Percentiles rank a stretch among this genome's conserved stretches.
phyloP scores from a whole-genome alignment of 1,140 invertebrate species.

The Leptopilina boulardi region DNA sequence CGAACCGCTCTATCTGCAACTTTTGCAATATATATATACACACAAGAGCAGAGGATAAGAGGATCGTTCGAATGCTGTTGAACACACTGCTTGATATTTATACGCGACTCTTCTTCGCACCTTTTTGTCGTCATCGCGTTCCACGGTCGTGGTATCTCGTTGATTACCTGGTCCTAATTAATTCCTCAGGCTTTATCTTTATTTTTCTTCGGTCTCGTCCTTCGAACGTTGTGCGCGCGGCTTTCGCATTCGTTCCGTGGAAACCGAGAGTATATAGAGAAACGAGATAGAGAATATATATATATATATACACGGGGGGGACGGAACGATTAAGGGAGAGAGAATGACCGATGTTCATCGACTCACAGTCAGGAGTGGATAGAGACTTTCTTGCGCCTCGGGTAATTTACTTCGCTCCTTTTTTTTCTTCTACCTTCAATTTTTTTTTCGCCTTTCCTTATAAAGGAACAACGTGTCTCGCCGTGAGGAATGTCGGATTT shows the following conservation, averaged over 20 bases:
- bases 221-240: slow-evolving; percentile 50
- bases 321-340: slow-evolving; percentile 43
- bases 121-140: slow-evolving; percentile 64
- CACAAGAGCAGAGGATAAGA: slow-evolving; percentile 58
- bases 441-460: slow-evolving; percentile 21
- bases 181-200: slow-evolving; percentile 73
- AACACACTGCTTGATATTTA: slow-evolving; percentile 72
- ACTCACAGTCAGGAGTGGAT: slow-evolving; percentile 47
- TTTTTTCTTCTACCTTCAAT: neutral
- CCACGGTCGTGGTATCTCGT: slow-evolving; percentile 67
- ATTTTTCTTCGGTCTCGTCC: slow-evolving; percentile 60
- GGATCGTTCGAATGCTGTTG: slow-evolving; percentile 68
- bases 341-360: slow-evolving; percentile 49
- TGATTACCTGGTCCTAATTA: slow-evolving; percentile 74
- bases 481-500: slow-evolving; percentile 25
- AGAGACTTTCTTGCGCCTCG: slow-evolving; percentile 29
- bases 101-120: slow-evolving; percentile 67
- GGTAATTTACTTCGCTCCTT: slow-evolving; percentile 32
- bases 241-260: slow-evolving; percentile 45
- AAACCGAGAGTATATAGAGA: neutral
- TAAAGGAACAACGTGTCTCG: slow-evolving; percentile 31
- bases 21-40: no score
- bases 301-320: slow-evolving; percentile 4
- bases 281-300: slow-evolving; percentile 50
- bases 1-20: no score